These are phyloP conservation scores for Contarinia nasturtii DNA, from an alignment of 1,140 invertebrate species.

Conservation along the genomic window DNA sequence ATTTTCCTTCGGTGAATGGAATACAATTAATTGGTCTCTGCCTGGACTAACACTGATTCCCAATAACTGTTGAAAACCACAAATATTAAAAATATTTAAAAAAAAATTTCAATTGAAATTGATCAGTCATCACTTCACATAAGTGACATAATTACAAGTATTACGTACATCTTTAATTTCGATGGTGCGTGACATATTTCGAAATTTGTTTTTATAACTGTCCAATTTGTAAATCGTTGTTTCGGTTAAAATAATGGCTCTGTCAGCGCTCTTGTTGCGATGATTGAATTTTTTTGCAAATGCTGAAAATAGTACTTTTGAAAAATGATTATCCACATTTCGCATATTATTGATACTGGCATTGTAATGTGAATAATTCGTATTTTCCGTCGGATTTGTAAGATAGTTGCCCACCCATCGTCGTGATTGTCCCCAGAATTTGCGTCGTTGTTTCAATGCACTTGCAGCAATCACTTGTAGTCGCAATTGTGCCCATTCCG, in stretches of 20 bases:
- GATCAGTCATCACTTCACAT: too few species aligned
- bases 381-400: constrained; percentile 54
- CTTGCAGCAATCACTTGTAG: constrained; percentile 62
- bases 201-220: constrained; percentile 57
- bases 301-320: constrained; percentile 39
- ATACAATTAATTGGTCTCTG: constrained; percentile 71
- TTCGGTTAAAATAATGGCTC: constrained; percentile 78
- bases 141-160: not conserved
- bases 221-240: constrained; percentile 79
- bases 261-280: constrained; percentile 74
- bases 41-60: constrained; percentile 63
- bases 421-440: constrained; percentile 63
- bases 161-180: constrained; percentile 51
- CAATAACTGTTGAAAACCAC: constrained; percentile 36
- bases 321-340: constrained; percentile 45
- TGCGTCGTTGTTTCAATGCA: constrained; percentile 49
- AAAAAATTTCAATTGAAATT: too few species aligned
- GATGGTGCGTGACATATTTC: constrained; percentile 66
- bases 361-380: constrained; percentile 46
- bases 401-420: constrained; percentile 90
- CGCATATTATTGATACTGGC: constrained; percentile 47
- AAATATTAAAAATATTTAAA: not conserved
- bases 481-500: constrained; percentile 74
- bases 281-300: constrained; percentile 42
- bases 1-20: constrained; percentile 80